These are phyloP conservation scores for Samia ricini DNA, from an alignment of 1,140 invertebrate species.

Conservation along the genomic window DNA sequence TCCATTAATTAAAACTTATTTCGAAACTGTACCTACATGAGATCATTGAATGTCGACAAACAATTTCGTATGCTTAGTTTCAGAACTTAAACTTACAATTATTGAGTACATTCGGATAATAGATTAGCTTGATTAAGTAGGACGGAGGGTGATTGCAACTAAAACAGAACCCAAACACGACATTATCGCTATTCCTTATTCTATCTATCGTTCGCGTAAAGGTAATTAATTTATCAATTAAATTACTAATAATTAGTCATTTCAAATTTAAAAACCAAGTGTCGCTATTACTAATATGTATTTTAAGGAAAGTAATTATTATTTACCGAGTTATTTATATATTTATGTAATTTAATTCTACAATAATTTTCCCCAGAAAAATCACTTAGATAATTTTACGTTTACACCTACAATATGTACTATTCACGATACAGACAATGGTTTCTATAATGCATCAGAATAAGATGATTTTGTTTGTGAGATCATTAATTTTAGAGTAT, in stretches of 20 bases:
- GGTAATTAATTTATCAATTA: not conserved
- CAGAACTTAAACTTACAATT: conserved; percentile 42
- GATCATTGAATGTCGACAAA: conserved; percentile 39
- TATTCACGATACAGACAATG: too few relatives aligned
- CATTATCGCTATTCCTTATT: not conserved
- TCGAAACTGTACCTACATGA: conserved; percentile 41
- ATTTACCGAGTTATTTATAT: too few relatives aligned
- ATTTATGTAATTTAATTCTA: too few relatives aligned
- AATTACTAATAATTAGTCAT: not conserved
- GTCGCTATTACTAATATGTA: too few relatives aligned
- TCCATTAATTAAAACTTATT: conserved; percentile 74
- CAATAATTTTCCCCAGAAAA: too few relatives aligned
- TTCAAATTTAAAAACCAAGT: too few relatives aligned
- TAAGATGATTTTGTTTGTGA: too few relatives aligned
- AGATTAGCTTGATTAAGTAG: conserved; percentile 39
- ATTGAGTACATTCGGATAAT: conserved; percentile 38
- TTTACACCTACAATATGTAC: too few relatives aligned
- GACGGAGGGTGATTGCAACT: conserved; percentile 19
- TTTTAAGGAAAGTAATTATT: too few relatives aligned
- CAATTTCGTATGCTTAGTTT: conserved; percentile 32
- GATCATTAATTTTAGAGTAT: too few relatives aligned
- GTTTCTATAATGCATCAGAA: too few relatives aligned
- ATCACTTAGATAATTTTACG: too few relatives aligned
- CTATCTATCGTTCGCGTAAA: not conserved
- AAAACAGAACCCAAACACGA: not conserved